Evolutionary conservation across 2,797 vertebrate species (phyloP), one percentile per base, ranked within the genome.

Genomic region (Poecilia gillii): DNA sequence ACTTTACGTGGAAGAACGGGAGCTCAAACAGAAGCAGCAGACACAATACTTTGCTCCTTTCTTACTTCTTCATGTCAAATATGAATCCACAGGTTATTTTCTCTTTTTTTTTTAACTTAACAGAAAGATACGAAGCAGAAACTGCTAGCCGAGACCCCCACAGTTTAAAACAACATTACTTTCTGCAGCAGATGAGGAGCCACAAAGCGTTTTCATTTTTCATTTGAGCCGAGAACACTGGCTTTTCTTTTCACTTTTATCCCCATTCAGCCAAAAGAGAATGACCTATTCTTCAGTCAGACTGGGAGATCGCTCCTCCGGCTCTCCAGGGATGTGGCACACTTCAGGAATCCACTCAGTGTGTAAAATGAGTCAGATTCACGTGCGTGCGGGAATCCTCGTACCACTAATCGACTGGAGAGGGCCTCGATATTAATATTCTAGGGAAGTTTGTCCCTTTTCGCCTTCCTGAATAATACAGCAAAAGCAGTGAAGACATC

Each of bases 381-480:
- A 83, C 59, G 13, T 79, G 47, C 45, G n/a, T 0, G 0, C 77
- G 84, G 84, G 74, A 80, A 85, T 79, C 78, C 70, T 82, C 45
- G 45, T 85, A 68, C 47, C 71, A 72, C 72, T 82, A 84, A 81
- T 89, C 75, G 79, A 77, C 72, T 75, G 72, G 80, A 9, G 71
- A 87, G 62, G 78, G 78, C 72, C 78, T n/a, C 46, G 39, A 74
- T 80, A 91, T 95, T 92, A 90, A 92, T 94, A 95, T 93, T 93
- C 92, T 81, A 89, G 49, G 81, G 89, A 91, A 88, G 91, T 91
- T 93, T 92, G 92, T 94, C 92, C 88, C 91, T 91, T 93, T 94
- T 91, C 87, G 51, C 85, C 93, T 88, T 91, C 86, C 75, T 96
- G 87, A 95, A 95, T 95, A 94, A 95, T 94, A 93, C 78, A 95